Evolutionary conservation across 2,113 vertebrate species (phyloP).

Genomic region (Eulemur rufifrons): DNA sequence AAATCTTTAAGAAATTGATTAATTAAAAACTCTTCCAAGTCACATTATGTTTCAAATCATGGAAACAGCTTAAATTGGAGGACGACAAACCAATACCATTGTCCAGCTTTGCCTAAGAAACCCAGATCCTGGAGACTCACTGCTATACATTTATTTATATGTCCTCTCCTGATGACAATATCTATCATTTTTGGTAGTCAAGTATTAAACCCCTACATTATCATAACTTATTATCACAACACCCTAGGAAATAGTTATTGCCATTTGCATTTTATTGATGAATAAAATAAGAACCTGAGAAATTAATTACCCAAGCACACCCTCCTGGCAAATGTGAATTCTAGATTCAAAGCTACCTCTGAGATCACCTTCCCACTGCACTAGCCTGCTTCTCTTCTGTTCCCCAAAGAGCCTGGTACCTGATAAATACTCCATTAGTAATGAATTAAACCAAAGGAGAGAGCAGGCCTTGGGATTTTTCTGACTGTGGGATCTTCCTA

Average conservation of each 20-base stretch:
- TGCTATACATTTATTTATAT: not conserved
- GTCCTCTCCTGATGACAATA: not conserved
- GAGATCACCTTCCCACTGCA: not conserved
- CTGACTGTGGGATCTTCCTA: not conserved
- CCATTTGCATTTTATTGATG: not conserved
- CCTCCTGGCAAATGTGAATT: not conserved
- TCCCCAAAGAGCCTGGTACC: not conserved
- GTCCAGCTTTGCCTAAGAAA: conserved; percentile 14
- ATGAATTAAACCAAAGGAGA: conserved; percentile 21
- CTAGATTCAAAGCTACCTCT: not conserved
- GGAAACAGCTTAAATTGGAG: not conserved
- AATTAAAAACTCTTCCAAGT: not conserved
- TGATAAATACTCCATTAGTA: conserved; percentile 14
- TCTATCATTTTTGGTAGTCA: not conserved
- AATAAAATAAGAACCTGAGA: conserved; percentile 45
- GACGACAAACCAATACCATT: not conserved
- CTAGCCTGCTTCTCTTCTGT: not conserved
- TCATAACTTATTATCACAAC: not conserved
- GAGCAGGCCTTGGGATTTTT: not conserved
- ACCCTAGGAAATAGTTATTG: not conserved
- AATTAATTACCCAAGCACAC: conserved; percentile 39
- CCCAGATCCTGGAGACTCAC: not conserved
- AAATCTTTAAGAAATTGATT: not conserved
- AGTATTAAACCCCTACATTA: not conserved
- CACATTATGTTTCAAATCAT: not conserved